A percentile compares a stretch with the other conserved stretches of the same genome.
These are phyloP conservation scores for Sinopyrophorus schimmeli DNA, from an alignment of 2,888 invertebrate species.

Conservation along the genomic window DNA sequence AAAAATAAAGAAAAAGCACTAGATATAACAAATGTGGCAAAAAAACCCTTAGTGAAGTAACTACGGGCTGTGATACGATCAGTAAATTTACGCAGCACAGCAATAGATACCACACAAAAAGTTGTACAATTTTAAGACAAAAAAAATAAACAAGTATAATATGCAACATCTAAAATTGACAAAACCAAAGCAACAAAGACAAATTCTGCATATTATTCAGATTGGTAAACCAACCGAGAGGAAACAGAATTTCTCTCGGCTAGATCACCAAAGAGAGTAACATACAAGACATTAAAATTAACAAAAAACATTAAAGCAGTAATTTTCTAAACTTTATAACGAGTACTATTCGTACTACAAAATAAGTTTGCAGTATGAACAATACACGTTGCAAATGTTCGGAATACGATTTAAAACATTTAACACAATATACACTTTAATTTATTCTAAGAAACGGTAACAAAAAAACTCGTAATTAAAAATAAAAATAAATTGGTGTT, in stretches of 20 bases:
- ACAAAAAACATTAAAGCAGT: constrained; percentile 11
- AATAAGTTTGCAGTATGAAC: constrained; percentile 24
- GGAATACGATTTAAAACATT: background rate
- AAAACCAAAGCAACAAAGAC: constrained; percentile 9
- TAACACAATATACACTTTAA: background rate
- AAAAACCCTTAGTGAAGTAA: constrained; percentile 46
- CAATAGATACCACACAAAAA: constrained; percentile 50
- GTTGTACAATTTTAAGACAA: constrained; percentile 17
- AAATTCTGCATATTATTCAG: constrained; percentile 24
- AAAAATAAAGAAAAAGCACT: constrained; percentile 41
- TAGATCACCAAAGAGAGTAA: constrained; percentile 55
- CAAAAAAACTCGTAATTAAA: constrained; percentile 6
- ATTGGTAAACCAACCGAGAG: constrained; percentile 49
- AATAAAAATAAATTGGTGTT: too few species aligned
- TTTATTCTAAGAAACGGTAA: background rate
- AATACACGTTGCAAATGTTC: constrained; percentile 30
- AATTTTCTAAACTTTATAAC: constrained; percentile 26
- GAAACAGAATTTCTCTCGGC: constrained; percentile 49
- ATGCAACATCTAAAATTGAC: constrained; percentile 10
- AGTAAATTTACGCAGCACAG: constrained; percentile 47
- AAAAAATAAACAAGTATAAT: background rate
- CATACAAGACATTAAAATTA: constrained; percentile 20
- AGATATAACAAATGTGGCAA: constrained; percentile 1
- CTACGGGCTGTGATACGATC: constrained; percentile 56
- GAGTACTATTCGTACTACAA: constrained; percentile 36